Evolutionary conservation across 1,140 invertebrate genomes (phyloP), one percentile per base, ranked within the genome.

Genomic region (Spodoptera litura): DNA sequence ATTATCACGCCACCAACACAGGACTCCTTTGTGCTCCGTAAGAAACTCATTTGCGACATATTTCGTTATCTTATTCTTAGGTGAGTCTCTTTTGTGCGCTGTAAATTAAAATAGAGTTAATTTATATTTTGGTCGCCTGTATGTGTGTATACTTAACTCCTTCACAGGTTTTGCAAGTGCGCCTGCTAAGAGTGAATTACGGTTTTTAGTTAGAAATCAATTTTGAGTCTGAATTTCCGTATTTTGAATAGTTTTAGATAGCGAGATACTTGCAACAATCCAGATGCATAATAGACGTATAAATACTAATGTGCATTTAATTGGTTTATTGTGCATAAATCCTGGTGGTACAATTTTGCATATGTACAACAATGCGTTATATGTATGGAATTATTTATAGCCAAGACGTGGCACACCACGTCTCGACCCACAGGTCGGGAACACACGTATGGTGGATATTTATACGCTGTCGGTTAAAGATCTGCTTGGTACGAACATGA

Each of bases 1-100:
- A 71, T 71, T 71, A 56, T 71, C 68, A 71, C 68, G 68, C 52
- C 68, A 56, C 68, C 51, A 35, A 31, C 64, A 20, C 64, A 56
- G 51, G 52, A 27, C 31, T 71, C 20, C 27, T 71, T 56, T 71
- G 51, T 71, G 52, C 53, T 38, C 27, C 11, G 52, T 71, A 55
- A 56, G 68, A 55, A 56, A 71, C 52, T 71, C 68, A 71, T 71
- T 71, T 56, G 68, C 68, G 68, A 55, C 68, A 71, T 31, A 71
- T 71, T 71, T 71, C 52, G 6, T 52, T 11, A 27, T 9, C 31
- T 71, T 71, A 70, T 70, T 70, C 66, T 53, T 35, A 38, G 52
- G 52, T 55, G 25, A 35, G 4, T 9, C 35, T 52, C 52, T 70
- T 55, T 71, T 71, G 64, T 70, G 31, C 49, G 9, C 20, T 44